Evolutionary conservation across 1,140 invertebrate species (phyloP), one percentile per base, ranked within the genome.

Genomic region (Telenomus remus): DNA sequence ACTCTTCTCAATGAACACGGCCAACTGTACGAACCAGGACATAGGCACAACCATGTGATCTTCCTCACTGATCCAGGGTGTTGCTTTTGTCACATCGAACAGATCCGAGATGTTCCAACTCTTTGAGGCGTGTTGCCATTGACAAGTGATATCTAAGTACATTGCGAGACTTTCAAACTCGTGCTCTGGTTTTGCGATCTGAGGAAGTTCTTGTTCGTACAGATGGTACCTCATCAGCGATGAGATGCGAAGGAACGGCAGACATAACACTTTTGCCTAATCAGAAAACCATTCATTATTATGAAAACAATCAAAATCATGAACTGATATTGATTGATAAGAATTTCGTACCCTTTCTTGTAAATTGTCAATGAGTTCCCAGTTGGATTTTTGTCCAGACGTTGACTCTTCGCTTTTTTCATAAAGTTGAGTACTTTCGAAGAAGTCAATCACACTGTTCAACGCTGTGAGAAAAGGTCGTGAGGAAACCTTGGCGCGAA

Each of bases 171-270:
- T 89, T 6, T 91, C 90, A 86, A 95, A 95, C 86, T 95, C 95
- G 15, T 90, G 88, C 15, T 91, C 87, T 0, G 91, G 81, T 1
- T 89, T 87, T 43, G 88, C 85, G 15, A 94, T 91, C 44, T 92
- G 89, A 0, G 95, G 95, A 79, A 96, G 88, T n/a, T 92, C 90
- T 81, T 94, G 91, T 44, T 93, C 92, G 86, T 96, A 97, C 42
- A 98, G 86, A 88, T 98, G 95, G 86, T 95, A 93, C 56, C 94
- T 91, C 15, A 98, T 86, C 2, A 98, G 86, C 1, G 95, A 91
- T 0, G 95, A 94, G 46, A 97, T 91, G 16, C 95, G 90, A 49
- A 98, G 82, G 84, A 95, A 98, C 4, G 95, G 95, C 63, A 98
- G 84, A 79, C 94, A 94, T 15, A 95, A 85, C 44, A 92, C 91